A percentile compares a stretch with the other conserved stretches of the same genome.
These are phyloP conservation scores for Dryocosmus kuriphilus DNA, from an alignment of 2,888 invertebrate species.

Conservation along the genomic window DNA sequence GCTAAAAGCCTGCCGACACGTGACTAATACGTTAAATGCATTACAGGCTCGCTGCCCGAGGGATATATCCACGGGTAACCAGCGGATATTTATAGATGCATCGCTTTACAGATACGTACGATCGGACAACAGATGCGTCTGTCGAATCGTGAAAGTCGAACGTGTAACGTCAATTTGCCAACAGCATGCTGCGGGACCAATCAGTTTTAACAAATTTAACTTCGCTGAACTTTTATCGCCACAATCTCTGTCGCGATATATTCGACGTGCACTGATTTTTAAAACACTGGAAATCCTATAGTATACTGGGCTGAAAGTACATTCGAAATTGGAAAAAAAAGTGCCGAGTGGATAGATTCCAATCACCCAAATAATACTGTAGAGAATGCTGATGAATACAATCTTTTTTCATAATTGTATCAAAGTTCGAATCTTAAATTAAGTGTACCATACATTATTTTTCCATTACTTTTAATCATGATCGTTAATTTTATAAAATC, in stretches of 20 bases:
- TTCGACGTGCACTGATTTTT: constrained; percentile 5
- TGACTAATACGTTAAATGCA: constrained; percentile 46
- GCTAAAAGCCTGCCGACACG: constrained; percentile 43
- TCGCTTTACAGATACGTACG: constrained; percentile 25
- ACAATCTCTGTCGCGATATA: constrained; percentile 14
- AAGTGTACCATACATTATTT: too few relatives aligned
- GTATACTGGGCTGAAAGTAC: background rate
- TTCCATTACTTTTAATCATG: too few relatives aligned
- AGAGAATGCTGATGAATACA: background rate
- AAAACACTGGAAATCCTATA: background rate
- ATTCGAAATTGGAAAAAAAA: background rate
- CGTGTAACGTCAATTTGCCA: constrained; percentile 34
- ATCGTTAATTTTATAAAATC: too few relatives aligned
- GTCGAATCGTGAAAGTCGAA: constrained; percentile 38
- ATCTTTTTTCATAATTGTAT: too few relatives aligned
- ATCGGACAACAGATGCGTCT: constrained; percentile 39
- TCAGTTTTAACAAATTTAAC: constrained; percentile 39
- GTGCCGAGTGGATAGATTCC: background rate
- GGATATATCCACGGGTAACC: constrained; percentile 35
- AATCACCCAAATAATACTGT: background rate
- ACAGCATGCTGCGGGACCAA: constrained; percentile 36
- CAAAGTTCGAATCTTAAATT: too few relatives aligned
- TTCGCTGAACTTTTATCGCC: constrained; percentile 33
- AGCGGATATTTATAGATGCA: constrained; percentile 39
- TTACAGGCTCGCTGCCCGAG: constrained; percentile 41